Evolutionary conservation across 2,113 vertebrate genomes (phyloP).

Genomic region (Apaloderma vittatum): DNA sequence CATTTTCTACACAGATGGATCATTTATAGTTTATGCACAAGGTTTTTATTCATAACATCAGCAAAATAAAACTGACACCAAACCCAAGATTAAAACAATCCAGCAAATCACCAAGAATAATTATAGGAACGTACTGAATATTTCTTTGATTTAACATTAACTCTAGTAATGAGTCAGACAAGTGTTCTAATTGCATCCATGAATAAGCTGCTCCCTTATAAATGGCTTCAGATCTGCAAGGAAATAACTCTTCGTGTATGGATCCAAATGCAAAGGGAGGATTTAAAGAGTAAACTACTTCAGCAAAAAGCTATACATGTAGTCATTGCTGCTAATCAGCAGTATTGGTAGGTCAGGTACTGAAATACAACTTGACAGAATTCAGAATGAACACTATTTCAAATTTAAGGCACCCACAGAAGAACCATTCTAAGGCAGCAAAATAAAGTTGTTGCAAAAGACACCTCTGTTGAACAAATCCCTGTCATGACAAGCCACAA

Average conservation of each 20-base stretch:
- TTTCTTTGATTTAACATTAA: conserved; percentile 44
- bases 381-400: not conserved
- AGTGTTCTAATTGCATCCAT: conserved; percentile 13
- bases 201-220: not conserved
- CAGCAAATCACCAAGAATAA: not conserved
- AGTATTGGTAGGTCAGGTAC: not conserved
- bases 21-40: fast-evolving
- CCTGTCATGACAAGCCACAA: not conserved
- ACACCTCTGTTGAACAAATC: not conserved
- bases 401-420: not conserved
- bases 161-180: conserved; percentile 9
- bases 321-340: not conserved
- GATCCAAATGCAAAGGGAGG: not conserved
- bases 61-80: not conserved
- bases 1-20: not conserved
- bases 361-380: not conserved
- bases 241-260: not conserved
- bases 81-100: not conserved
- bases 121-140: not conserved
- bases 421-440: not conserved
- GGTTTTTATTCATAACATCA: not conserved
- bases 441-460: not conserved
- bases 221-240: not conserved
- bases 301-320: not conserved
- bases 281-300: not conserved